These are phyloP conservation scores for Fistularia commersonii DNA, from an alignment of 2,797 vertebrate species.

Conservation along the genomic window DNA sequence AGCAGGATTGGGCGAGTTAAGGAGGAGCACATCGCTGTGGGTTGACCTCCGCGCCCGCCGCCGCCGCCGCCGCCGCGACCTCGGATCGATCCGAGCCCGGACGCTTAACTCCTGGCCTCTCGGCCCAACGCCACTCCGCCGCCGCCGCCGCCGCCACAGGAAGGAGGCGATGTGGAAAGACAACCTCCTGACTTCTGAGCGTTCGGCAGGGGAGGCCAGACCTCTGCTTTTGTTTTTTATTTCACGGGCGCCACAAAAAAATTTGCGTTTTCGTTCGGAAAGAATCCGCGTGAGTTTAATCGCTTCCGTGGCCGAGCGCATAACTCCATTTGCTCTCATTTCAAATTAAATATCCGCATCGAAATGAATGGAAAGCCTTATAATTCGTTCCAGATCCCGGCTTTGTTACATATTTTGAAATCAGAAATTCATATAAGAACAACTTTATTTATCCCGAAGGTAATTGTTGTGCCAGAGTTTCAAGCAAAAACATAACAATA, in stretches of 20 bases:
- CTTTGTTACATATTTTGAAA: no score
- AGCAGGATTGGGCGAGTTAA: constrained; percentile 65
- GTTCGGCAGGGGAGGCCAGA: neutral
- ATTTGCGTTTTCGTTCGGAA: no score
- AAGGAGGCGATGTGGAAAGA: constrained; percentile 36
- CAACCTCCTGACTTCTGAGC: constrained; percentile 18
- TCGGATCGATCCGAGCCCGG: constrained; percentile 55
- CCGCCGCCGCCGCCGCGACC: constrained; percentile 50
- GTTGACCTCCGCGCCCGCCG: constrained; percentile 46
- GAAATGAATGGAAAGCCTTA: no score
- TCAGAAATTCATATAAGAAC: no score
- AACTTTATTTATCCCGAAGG: no score
- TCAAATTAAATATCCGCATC: no score
- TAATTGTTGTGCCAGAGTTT: no score
- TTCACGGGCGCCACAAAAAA: neutral
- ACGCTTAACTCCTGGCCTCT: constrained; percentile 59
- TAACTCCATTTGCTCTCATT: no score
- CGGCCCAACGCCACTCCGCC: constrained; percentile 26
- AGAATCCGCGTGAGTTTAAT: no score
- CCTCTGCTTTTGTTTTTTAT: constrained; percentile 2
- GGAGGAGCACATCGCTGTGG: constrained; percentile 55
- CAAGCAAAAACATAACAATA: no score
- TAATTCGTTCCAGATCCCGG: no score
- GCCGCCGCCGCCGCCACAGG: constrained; percentile 34
- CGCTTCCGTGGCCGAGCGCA: no score